Percentiles rank a stretch among this genome's conserved stretches.
Evolutionary conservation across 2,113 vertebrate genomes (phyloP).

Genomic region (Guaruba guarouba): DNA sequence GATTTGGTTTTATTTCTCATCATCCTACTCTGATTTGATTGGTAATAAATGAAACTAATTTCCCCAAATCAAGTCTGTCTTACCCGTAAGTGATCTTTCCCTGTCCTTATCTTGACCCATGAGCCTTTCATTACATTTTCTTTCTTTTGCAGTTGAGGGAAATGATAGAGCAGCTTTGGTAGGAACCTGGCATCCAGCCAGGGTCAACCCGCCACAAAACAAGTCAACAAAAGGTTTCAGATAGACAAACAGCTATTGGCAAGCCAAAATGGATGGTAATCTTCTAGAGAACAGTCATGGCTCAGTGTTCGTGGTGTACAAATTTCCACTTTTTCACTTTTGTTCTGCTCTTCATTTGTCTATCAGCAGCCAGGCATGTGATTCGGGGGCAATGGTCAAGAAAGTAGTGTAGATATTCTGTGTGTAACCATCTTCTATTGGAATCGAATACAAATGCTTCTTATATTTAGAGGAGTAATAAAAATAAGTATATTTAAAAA

Average conservation of each 20-base stretch:
- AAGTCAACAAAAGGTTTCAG: not conserved
- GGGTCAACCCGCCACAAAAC: not conserved
- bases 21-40: not conserved
- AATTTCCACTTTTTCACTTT: not conserved
- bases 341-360: not conserved
- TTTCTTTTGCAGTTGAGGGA: not conserved
- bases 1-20: not conserved
- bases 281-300: not conserved
- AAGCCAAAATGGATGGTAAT: not conserved
- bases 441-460: not conserved
- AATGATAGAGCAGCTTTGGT: not conserved
- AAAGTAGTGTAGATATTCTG: not conserved
- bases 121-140: not conserved
- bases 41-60: not conserved
- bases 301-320: not conserved
- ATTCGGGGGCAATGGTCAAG: not conserved
- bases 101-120: not conserved
- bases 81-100: not conserved
- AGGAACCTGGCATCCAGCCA: not conserved
- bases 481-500: not conserved
- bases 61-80: fast-evolving
- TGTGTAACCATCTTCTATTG: not conserved
- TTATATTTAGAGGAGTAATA: not conserved
- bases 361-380: not conserved
- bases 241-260: not conserved